phyloP scores from a whole-genome alignment of 2,113 vertebrate genomes.

The Psephotus haematonotus region DNA sequence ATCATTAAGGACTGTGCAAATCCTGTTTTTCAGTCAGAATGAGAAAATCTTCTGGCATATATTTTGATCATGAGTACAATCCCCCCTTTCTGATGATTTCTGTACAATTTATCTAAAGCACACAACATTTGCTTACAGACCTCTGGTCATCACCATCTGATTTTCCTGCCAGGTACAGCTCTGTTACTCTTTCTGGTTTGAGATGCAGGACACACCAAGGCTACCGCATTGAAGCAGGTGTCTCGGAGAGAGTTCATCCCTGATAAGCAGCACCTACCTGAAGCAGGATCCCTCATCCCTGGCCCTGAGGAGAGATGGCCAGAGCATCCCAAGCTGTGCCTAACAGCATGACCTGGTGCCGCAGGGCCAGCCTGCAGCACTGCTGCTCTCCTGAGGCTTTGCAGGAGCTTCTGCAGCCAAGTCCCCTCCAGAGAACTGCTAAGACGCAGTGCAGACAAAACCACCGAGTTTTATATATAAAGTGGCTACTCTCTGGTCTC shows the following conservation, averaged over 20 bases:
- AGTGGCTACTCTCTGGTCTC: not conserved
- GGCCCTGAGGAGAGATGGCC: not conserved
- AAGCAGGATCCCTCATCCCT: not conserved
- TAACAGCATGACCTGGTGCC: fast-evolving
- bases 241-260: not conserved
- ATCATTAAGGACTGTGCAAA: not conserved
- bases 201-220: not conserved
- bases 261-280: not conserved
- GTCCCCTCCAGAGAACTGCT: not conserved
- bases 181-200: not conserved
- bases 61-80: not conserved
- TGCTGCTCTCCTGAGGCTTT: not conserved
- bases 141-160: not conserved
- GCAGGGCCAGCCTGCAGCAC: not conserved
- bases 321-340: not conserved
- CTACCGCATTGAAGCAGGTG: fast-evolving
- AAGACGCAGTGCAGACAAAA: not conserved
- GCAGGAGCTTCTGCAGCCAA: fast-evolving
- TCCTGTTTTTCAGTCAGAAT: not conserved
- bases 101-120: not conserved
- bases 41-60: not conserved
- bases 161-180: not conserved
- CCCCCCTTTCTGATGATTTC: not conserved
- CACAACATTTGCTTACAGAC: not conserved
- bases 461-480: not conserved